Base-by-base conservation (phyloP, 2,888 invertebrate genomes). In the Blastobasis lacticolella region DNA sequence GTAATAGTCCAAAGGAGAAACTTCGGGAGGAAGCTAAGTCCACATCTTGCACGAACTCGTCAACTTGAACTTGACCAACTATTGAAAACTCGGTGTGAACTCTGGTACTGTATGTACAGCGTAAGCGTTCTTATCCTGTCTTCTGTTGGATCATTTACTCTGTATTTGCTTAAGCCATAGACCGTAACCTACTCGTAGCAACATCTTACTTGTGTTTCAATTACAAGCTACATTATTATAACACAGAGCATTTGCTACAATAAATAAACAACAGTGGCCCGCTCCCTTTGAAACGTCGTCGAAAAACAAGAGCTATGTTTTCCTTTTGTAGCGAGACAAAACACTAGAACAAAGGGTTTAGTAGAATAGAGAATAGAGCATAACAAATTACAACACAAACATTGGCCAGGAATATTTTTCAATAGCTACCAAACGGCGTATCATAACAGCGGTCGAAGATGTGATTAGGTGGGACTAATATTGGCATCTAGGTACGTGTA, bases 381-480 rank as follows among this genome's bases (percentile, higher is more conserved):
- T 61, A 45, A 59, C 60, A 74, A 74, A 80, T 71, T 75, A 23
- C 69, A 75, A 82, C 84, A 86, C 83, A 86, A 84, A 80, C 77
- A 80, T 64, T 60, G 62, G 65, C 63, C 66, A 67, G 63, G 71
- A 71, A 77, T 80, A 77, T 76, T 78, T 78, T 67, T 63, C 71
- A 66, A 45, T 50, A 49, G 49, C 50, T 37, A 45, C 37, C n/a
- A 51, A 51, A 59, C 56, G 56, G 42, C 49, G 10, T 23, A 23
- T 23, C 23, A 23, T 23, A 23, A 23, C 23, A 23, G 23, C 23
- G 23, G 23, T 23, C 23, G 23, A 23, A 23, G 23, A 23, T 23
- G 23, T 23, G 23, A 23, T 23, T 23, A 23, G 23, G 23, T 23
- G 23, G 23, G 23, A 23, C 23, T 23, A 23, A 23, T 23, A 23